Evolutionary conservation across 1,140 invertebrate species (phyloP).

Genomic region (Glossosoma conforme): DNA sequence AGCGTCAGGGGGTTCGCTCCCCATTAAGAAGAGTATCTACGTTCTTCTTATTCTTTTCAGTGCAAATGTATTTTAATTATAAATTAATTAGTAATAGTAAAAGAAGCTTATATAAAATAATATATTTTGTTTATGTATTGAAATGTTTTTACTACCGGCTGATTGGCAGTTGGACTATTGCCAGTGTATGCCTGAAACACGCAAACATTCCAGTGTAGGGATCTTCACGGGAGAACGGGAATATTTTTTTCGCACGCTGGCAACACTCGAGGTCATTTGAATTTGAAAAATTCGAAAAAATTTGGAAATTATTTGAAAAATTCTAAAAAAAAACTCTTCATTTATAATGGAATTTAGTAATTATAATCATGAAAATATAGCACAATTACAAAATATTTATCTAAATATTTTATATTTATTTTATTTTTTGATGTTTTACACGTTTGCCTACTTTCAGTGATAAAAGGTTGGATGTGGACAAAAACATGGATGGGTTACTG

Average conservation of each 20-base stretch:
- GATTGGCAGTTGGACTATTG: conserved; percentile 62
- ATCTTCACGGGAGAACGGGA: background rate
- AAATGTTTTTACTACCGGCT: conserved; percentile 54
- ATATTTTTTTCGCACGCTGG: background rate
- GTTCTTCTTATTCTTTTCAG: conserved; percentile 10
- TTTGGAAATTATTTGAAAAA: too few relatives aligned
- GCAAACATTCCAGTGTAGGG: conserved; percentile 28
- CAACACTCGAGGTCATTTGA: background rate
- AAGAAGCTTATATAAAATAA: conserved; percentile 5
- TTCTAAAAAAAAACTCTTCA: too few relatives aligned
- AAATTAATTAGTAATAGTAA: conserved; percentile 15
- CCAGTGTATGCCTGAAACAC: conserved; percentile 60
- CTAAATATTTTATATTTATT: too few relatives aligned
- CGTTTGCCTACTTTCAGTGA: too few relatives aligned
- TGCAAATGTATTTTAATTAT: conserved; percentile 14
- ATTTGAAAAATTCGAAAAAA: too few relatives aligned
- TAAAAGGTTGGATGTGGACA: too few relatives aligned
- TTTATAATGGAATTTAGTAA: too few relatives aligned
- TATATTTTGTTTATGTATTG: conserved; percentile 15
- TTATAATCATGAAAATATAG: too few relatives aligned
- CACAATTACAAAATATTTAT: too few relatives aligned
- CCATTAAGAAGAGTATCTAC: conserved; percentile 4
- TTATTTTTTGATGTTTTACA: too few relatives aligned
- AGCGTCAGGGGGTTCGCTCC: background rate
- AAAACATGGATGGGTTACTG: too few relatives aligned